Conservation (phyloP, 2,797 vertebrate species). For the Poeciliopsis presidionis region DNA sequence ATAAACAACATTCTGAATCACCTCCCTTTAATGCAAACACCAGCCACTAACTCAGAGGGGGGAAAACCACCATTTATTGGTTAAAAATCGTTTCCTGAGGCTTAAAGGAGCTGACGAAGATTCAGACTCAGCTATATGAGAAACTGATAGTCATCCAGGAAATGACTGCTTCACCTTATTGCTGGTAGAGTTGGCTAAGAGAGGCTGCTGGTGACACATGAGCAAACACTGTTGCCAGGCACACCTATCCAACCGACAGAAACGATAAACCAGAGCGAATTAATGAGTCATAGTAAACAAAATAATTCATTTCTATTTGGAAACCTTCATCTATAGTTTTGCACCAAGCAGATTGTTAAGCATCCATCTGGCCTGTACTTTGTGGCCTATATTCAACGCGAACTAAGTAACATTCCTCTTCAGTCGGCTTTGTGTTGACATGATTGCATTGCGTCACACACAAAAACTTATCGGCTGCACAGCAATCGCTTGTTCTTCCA, state of each 20-base stretch:
- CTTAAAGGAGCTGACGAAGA: not conserved
- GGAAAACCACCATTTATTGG: not conserved
- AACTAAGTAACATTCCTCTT: not conserved
- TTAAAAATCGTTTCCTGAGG: not conserved
- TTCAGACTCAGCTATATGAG: not conserved
- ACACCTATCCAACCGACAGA: conserved; percentile 32
- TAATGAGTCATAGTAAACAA: conserved; percentile 46
- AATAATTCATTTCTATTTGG: not conserved
- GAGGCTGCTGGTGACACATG: not conserved
- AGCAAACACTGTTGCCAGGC: conserved; percentile 27
- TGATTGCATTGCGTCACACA: not conserved
- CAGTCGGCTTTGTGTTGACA: not conserved
- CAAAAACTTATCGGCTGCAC: not conserved
- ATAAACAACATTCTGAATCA: not conserved
- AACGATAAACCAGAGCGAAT: conserved; percentile 20
- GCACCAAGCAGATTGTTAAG: not conserved
- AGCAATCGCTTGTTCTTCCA: not conserved
- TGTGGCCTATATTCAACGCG: not conserved
- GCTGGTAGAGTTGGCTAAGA: not conserved
- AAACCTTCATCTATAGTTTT: not conserved
- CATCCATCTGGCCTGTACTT: not conserved
- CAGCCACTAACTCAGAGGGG: not conserved
- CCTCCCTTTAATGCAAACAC: not conserved
- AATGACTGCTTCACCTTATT: not conserved
- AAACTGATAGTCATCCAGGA: not conserved